These are phyloP conservation scores for Etheostoma nigrum DNA, from an alignment of 2,797 vertebrate genomes.

Conservation along the genomic window DNA sequence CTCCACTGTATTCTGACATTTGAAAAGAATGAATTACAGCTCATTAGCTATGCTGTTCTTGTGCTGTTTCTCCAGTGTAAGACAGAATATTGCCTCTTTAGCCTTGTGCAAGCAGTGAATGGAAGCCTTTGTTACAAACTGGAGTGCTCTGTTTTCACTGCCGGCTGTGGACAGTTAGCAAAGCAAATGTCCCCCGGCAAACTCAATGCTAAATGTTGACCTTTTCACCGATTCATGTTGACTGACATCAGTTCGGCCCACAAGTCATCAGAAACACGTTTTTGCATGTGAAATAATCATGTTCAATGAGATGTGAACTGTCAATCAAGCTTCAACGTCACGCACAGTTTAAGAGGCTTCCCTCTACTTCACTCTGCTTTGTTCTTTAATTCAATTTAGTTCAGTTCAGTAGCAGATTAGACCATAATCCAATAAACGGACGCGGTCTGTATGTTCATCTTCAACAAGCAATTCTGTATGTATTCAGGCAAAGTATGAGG, in stretches of 20 bases:
- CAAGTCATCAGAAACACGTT: slow-evolving; percentile 10
- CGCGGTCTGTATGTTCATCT: background rate
- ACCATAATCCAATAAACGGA: background rate
- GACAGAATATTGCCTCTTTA: slow-evolving; percentile 31
- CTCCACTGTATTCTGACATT: slow-evolving; percentile 12
- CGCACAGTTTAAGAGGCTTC: too few relatives aligned
- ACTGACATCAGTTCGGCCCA: slow-evolving; percentile 43
- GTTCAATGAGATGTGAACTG: background rate
- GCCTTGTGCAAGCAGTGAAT: slow-evolving; percentile 42
- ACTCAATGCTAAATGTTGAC: slow-evolving; percentile 56
- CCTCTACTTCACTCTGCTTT: background rate
- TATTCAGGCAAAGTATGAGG: too few relatives aligned
- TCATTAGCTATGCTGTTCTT: slow-evolving; percentile 25
- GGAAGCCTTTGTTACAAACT: slow-evolving; percentile 41
- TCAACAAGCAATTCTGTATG: background rate
- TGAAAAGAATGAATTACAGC: background rate
- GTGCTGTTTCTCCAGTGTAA: slow-evolving; percentile 11
- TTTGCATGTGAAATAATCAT: background rate
- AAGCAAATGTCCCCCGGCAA: slow-evolving; percentile 44
- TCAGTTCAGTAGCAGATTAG: background rate
- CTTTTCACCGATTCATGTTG: slow-evolving; percentile 55
- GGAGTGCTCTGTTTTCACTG: slow-evolving; percentile 38
- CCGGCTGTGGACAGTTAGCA: slow-evolving; percentile 42
- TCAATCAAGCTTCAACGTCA: background rate
- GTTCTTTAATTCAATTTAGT: background rate